A percentile compares a stretch with the other conserved stretches of the same genome.
Conservation (phyloP, 2,797 vertebrate species). For the Microhierax caerulescens region DNA sequence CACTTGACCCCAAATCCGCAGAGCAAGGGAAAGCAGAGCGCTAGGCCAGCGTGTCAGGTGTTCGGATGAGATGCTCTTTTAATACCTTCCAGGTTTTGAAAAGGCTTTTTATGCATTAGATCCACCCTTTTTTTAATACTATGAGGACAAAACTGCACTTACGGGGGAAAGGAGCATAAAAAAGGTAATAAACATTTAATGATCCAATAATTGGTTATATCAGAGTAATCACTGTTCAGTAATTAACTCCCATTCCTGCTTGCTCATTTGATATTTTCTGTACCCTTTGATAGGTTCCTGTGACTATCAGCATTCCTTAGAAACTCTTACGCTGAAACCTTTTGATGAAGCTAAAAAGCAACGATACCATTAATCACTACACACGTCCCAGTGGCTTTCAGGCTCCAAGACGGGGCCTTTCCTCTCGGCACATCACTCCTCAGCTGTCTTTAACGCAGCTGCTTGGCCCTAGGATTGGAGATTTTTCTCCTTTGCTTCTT, state of each 20-base stretch:
- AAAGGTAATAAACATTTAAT: conserved; percentile 84
- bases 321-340: conserved; percentile 66
- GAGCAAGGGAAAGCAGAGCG: not conserved
- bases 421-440: not conserved
- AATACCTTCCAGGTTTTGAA: conserved; percentile 16
- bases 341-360: conserved; percentile 67
- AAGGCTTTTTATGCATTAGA: conserved; percentile 53
- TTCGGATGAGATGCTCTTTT: conserved; percentile 41
- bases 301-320: conserved; percentile 71
- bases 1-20: not conserved
- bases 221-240: conserved; percentile 81
- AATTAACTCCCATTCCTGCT: conserved; percentile 80
- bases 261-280: conserved; percentile 74
- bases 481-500: not conserved
- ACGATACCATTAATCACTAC: conserved; percentile 54
- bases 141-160: conserved; percentile 75
- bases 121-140: conserved; percentile 64
- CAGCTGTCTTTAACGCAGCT: not conserved
- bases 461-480: not conserved
- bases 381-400: conserved; percentile 25
- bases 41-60: conserved; percentile 25
- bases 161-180: conserved; percentile 73
- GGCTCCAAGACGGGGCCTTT: not conserved
- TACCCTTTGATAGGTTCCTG: conserved; percentile 72
- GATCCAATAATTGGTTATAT: conserved; percentile 83